These are phyloP conservation scores for Menidia beryllina DNA, from an alignment of 2,113 vertebrate genomes.

Conservation along the genomic window DNA sequence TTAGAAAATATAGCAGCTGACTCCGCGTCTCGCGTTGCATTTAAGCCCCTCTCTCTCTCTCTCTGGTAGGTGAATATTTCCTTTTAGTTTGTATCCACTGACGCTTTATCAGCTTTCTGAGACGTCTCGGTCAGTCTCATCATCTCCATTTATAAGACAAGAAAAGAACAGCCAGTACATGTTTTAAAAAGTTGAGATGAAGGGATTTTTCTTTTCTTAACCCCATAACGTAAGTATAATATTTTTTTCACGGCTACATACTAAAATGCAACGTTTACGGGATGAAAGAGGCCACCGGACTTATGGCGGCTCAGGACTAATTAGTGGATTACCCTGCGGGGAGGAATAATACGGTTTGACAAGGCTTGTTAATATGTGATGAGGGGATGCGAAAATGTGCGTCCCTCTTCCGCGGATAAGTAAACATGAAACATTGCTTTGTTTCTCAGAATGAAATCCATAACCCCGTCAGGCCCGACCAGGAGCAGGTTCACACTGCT, in stretches of 20 bases:
- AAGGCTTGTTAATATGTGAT: conserved; percentile 57
- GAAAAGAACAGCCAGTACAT: too few species aligned
- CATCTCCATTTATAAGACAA: too few species aligned
- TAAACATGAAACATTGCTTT: conserved; percentile 14
- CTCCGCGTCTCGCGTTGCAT: background rate
- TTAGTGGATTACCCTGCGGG: conserved; percentile 25
- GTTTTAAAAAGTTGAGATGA: background rate
- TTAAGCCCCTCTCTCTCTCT: background rate
- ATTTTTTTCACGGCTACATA: conserved; percentile 40
- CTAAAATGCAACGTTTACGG: conserved; percentile 42
- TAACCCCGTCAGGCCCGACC: background rate
- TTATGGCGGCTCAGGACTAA: conserved; percentile 22
- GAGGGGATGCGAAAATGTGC: conserved; percentile 60
- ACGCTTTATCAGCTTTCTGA: too few species aligned
- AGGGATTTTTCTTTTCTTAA: background rate
- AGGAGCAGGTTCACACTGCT: background rate
- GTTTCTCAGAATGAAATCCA: conserved; percentile 3
- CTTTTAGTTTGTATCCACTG: too few species aligned
- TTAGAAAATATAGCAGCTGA: background rate
- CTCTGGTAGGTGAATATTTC: too few species aligned
- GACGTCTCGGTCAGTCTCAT: too few species aligned
- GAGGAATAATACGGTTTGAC: conserved; percentile 40
- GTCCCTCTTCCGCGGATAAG: background rate
- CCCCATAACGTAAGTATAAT: background rate
- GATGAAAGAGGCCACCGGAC: conserved; percentile 23